Evolutionary conservation across 1,140 invertebrate species (phyloP).

Genomic region (Pachyrhynchus sulphureomaculatus): DNA sequence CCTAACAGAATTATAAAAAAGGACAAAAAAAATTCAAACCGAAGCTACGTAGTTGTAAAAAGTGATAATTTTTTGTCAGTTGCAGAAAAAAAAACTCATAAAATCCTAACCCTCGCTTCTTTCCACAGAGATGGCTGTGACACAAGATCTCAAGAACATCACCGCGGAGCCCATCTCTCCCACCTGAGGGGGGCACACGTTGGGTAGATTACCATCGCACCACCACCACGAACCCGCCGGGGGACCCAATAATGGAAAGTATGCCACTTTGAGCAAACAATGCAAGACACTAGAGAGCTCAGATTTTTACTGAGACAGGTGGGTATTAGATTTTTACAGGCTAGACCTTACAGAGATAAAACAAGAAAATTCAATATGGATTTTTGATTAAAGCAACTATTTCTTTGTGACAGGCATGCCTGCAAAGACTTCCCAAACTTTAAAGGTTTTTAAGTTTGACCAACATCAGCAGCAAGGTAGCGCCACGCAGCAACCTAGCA

Average conservation of each 20-base stretch:
- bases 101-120: too few relatives aligned
- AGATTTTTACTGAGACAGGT: constrained; percentile 87
- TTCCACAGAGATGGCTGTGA: constrained; percentile 53
- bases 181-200: constrained; percentile 54
- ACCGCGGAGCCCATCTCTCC: constrained; percentile 47
- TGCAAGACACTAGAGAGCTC: constrained; percentile 92
- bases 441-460: constrained; percentile 52
- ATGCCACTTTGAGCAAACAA: constrained; percentile 89
- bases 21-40: too few relatives aligned
- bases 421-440: constrained; percentile 54
- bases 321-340: too few relatives aligned
- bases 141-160: constrained; percentile 52
- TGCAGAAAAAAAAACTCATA: too few relatives aligned
- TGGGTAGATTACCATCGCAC: constrained; percentile 57
- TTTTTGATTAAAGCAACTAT: not conserved
- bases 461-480: constrained; percentile 44
- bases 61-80: too few relatives aligned
- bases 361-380: too few relatives aligned
- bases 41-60: too few relatives aligned
- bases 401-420: constrained; percentile 43
- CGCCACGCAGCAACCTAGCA: constrained; percentile 2
- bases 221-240: constrained; percentile 48
- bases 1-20: too few relatives aligned
- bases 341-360: too few relatives aligned
- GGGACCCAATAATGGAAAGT: constrained; percentile 73